Evolutionary conservation across 2,113 vertebrate species (phyloP).

Genomic region (Lathamus discolor): DNA sequence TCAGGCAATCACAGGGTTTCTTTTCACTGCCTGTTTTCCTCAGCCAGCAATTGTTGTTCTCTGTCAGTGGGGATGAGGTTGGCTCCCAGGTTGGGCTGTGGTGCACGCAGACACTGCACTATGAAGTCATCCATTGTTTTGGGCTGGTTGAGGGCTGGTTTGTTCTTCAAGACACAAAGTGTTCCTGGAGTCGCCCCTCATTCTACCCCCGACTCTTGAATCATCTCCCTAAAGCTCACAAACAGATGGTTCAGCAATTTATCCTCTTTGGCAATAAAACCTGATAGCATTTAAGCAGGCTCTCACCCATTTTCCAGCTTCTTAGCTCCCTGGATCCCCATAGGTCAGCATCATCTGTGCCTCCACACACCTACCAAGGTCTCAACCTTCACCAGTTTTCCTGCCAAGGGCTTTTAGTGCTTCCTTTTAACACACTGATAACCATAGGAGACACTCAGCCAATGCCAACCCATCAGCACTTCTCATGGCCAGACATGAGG

Average conservation of each 20-base stretch:
- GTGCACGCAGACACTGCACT: neutral
- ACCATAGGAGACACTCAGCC: neutral
- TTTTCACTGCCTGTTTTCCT: neutral
- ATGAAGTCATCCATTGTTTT: neutral
- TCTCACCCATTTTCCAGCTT: neutral
- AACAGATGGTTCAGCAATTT: constrained; percentile 28
- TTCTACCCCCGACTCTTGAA: neutral
- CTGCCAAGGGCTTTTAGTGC: neutral
- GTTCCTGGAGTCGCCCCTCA: neutral
- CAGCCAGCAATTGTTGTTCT: neutral
- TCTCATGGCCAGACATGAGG: neutral
- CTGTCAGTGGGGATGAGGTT: neutral
- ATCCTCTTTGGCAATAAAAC: neutral
- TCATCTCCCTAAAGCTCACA: neutral
- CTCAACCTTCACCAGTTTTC: neutral
- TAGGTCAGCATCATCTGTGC: neutral
- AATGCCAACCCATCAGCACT: neutral
- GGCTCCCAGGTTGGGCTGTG: neutral
- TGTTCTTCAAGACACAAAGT: neutral
- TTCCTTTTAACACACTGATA: neutral
- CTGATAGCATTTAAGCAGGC: neutral
- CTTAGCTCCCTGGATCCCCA: neutral
- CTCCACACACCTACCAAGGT: neutral
- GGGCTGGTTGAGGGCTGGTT: neutral
- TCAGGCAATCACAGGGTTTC: neutral